Percentiles rank a stretch among this genome's conserved stretches.
phyloP scores from a whole-genome alignment of 2,113 vertebrate genomes.

The Engystomops pustulosus region DNA sequence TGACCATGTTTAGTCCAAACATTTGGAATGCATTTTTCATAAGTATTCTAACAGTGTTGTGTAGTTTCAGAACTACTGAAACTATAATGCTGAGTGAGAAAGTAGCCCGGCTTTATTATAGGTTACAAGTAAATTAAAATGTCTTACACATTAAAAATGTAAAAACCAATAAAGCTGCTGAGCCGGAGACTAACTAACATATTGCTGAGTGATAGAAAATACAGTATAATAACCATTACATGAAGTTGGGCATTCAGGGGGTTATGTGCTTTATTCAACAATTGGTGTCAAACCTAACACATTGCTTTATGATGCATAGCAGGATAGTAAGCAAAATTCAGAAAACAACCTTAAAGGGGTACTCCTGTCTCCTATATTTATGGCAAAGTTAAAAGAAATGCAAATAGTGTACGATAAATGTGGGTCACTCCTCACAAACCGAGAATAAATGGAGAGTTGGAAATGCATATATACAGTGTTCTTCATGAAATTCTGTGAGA shows the following conservation, averaged over 20 bases:
- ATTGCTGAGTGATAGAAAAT: constrained; percentile 16
- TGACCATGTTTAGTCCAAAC: not conserved
- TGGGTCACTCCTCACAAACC: too few species aligned
- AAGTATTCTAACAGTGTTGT: not conserved
- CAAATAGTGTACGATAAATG: too few species aligned
- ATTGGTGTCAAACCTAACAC: not conserved
- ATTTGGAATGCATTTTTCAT: not conserved
- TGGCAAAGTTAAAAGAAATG: too few species aligned
- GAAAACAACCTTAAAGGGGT: not conserved
- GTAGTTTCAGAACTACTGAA: constrained; percentile 9
- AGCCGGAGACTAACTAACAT: constrained; percentile 21
- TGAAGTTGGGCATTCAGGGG: not conserved
- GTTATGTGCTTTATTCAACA: not conserved
- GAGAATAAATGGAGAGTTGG: too few species aligned
- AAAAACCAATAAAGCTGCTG: constrained; percentile 45
- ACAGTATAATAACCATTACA: constrained; percentile 9
- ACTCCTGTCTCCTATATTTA: not conserved
- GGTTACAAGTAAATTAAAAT: constrained; percentile 22
- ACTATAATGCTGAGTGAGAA: constrained; percentile 25
- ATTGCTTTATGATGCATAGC: not conserved
- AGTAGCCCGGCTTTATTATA: constrained; percentile 3
- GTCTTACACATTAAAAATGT: constrained; percentile 38
- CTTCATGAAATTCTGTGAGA: too few species aligned
- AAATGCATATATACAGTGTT: too few species aligned
- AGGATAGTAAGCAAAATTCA: not conserved